Percentiles rank a stretch among this genome's conserved stretches.
Conservation (phyloP, 2,888 invertebrate species). For the Frankliniella intonsa region DNA sequence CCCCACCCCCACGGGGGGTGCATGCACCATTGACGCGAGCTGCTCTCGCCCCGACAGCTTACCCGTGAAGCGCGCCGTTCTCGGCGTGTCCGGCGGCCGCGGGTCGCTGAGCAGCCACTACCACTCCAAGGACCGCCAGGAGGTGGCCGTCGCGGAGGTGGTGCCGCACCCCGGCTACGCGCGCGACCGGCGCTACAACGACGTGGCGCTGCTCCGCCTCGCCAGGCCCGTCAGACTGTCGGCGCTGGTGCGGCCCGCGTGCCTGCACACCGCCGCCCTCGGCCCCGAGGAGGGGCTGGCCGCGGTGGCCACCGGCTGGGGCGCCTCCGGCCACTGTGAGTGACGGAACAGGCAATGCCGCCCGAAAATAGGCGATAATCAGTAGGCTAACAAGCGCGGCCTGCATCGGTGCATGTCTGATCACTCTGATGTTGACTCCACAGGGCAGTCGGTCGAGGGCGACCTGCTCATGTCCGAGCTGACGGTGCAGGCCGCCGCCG, state of each 20-base stretch:
- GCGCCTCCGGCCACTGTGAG: not conserved
- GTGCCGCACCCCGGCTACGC: not conserved
- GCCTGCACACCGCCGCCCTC: not conserved
- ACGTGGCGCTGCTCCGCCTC: not conserved
- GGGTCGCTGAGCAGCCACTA: not conserved
- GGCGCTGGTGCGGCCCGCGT: not conserved
- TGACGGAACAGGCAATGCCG: too few species aligned
- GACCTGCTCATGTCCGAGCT: not conserved
- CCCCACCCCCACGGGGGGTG: too few species aligned
- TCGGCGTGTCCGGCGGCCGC: not conserved
- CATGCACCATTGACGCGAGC: not conserved
- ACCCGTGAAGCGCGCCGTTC: not conserved
- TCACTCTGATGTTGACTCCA: too few species aligned
- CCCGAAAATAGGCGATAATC: too few species aligned
- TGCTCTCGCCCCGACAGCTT: not conserved
- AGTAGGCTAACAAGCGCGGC: too few species aligned
- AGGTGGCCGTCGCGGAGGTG: not conserved
- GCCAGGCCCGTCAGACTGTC: not conserved
- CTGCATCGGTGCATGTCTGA: too few species aligned
- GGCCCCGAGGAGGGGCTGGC: not conserved
- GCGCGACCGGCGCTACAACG: not conserved
- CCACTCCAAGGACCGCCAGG: not conserved
- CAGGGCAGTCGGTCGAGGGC: not conserved
- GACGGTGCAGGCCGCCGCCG: not conserved
- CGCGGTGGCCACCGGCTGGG: not conserved